These are phyloP conservation scores for Scalopus aquaticus DNA, from an alignment of 2,113 vertebrate genomes.

Conservation along the genomic window DNA sequence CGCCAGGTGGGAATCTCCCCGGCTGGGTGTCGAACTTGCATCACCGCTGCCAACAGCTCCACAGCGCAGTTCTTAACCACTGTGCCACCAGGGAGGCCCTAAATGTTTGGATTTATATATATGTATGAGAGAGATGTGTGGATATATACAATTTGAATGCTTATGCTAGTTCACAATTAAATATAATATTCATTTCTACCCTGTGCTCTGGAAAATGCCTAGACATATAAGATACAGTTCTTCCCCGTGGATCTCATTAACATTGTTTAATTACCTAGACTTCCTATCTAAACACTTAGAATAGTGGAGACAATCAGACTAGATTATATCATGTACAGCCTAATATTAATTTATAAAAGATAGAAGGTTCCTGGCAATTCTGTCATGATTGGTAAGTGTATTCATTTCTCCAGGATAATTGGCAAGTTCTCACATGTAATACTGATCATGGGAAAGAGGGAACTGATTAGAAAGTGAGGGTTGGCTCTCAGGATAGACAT, in stretches of 20 bases:
- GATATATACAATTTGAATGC: not conserved
- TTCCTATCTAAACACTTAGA: conserved; percentile 22
- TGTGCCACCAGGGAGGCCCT: too few species aligned
- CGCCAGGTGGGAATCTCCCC: too few species aligned
- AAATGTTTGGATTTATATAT: conserved; percentile 18
- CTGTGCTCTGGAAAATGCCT: conserved; percentile 20
- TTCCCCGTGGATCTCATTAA: not conserved
- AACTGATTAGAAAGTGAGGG: not conserved
- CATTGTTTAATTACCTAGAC: conserved; percentile 23
- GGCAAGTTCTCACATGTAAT: not conserved
- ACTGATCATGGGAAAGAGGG: not conserved
- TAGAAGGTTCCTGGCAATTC: not conserved
- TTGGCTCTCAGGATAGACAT: not conserved
- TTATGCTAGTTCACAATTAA: conserved; percentile 2
- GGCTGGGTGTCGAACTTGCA: too few species aligned
- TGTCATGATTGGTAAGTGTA: conserved; percentile 25
- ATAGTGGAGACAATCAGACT: not conserved
- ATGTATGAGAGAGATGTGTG: too few species aligned
- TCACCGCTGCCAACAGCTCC: too few species aligned
- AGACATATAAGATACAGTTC: not conserved
- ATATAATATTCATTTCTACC: not conserved
- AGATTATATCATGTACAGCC: conserved; percentile 16
- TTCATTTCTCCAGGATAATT: not conserved
- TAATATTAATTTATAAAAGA: conserved; percentile 37
- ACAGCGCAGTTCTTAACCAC: too few species aligned